A percentile compares a stretch with the other conserved stretches of the same genome.
Conservation (phyloP, 1,140 invertebrate genomes). For the Trichonephila clavata region DNA sequence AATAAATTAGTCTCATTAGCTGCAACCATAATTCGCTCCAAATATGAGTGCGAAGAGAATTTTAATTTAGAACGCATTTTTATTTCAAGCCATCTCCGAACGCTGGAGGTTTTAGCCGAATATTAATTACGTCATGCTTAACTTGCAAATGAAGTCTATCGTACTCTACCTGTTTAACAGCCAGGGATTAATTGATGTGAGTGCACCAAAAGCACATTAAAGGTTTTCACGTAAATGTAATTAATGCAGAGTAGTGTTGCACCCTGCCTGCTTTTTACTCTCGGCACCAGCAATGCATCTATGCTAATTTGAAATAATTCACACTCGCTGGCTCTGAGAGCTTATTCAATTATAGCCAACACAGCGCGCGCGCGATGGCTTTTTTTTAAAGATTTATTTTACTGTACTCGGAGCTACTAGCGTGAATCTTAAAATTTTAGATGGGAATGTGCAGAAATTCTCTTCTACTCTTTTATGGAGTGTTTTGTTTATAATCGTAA, state of each 20-base stretch:
- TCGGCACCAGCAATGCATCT: neutral
- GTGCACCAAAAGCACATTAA: neutral
- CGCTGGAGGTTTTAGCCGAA: neutral
- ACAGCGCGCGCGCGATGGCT: fast-evolving
- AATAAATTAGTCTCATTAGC: constrained; percentile 16
- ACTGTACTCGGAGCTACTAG: too few relatives aligned
- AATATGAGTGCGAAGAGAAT: neutral
- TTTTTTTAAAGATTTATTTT: neutral
- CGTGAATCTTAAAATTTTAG: too few relatives aligned
- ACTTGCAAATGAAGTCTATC: constrained; percentile 27
- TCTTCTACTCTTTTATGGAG: too few relatives aligned
- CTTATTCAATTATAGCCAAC: constrained; percentile 5
- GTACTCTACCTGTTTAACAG: neutral
- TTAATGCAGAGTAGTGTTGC: neutral
- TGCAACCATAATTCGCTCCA: neutral
- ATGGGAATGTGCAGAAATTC: too few relatives aligned
- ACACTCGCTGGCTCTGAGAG: neutral
- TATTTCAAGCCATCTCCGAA: neutral
- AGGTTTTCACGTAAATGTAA: neutral
- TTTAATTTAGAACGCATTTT: constrained; percentile 14
- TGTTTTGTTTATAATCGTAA: too few relatives aligned
- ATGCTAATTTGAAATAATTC: constrained; percentile 9
- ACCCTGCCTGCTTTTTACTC: neutral
- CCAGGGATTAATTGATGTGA: neutral
- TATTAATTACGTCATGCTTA: neutral